A percentile compares a stretch with the other conserved stretches of the same genome.
Evolutionary conservation across 2,797 vertebrate genomes (phyloP).

Genomic region (Hemitrygon akajei): DNA sequence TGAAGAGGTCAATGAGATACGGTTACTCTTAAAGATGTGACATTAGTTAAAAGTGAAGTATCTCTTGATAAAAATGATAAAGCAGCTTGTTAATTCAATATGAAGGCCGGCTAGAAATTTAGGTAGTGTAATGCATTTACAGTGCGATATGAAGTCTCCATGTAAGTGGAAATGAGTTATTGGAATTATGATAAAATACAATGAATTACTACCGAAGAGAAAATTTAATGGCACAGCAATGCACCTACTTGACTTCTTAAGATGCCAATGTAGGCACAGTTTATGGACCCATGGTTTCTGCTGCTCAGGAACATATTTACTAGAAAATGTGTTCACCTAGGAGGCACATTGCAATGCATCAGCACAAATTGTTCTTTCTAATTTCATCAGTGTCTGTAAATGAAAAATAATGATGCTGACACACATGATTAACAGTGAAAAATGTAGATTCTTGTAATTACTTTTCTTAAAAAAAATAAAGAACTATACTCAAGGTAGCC

Average conservation of each 20-base stretch:
- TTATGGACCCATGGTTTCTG: conserved; percentile 7
- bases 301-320: conserved; percentile 27
- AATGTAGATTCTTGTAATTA: conserved; percentile 99
- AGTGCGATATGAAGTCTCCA: not conserved
- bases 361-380: conserved; percentile 99
- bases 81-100: not conserved
- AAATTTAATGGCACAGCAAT: not conserved
- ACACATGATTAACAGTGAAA: conserved; percentile 99
- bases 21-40: not conserved
- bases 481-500: conserved; percentile 92
- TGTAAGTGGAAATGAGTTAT: conserved; percentile 8
- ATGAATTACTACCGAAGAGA: not conserved
- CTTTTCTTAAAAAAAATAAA: conserved; percentile 97
- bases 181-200: conserved; percentile 29
- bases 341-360: conserved; percentile 95
- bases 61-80: conserved; percentile 3
- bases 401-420: conserved; percentile 99
- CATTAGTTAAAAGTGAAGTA: conserved; percentile 1
- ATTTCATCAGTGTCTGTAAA: conserved; percentile 99
- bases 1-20: not conserved
- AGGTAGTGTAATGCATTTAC: not conserved
- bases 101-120: not conserved
- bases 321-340: not conserved
- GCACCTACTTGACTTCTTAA: not conserved
- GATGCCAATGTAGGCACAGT: not conserved